Conservation (phyloP, 2,888 invertebrate genomes). For the Prosapia bicincta region DNA sequence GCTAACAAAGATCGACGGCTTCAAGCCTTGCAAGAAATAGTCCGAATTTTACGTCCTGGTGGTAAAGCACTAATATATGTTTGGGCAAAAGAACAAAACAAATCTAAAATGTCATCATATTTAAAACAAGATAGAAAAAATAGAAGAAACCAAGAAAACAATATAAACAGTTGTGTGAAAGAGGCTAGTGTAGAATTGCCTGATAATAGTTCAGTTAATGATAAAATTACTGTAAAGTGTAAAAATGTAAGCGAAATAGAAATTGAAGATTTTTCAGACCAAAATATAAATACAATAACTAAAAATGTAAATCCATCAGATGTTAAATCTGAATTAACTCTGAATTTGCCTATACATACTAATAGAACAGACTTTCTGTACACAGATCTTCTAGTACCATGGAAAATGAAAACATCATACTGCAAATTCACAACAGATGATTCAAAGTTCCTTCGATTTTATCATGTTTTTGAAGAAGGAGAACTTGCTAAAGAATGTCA, state of each 20-base stretch:
- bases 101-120: constrained; percentile 65
- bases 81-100: constrained; percentile 90
- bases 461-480: constrained; percentile 87
- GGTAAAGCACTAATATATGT: constrained; percentile 88
- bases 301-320: neutral
- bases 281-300: neutral
- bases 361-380: constrained; percentile 88
- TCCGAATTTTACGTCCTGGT: constrained; percentile 64
- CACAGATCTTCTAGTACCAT: constrained; percentile 92
- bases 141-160: constrained; percentile 44
- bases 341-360: constrained; percentile 72
- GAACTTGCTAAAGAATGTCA: constrained; percentile 70
- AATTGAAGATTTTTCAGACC: neutral
- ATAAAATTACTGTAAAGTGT: neutral
- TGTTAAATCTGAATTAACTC: neutral
- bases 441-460: constrained; percentile 73
- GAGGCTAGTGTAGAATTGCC: constrained; percentile 4
- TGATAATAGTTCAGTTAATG: neutral
- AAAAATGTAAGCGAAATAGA: neutral
- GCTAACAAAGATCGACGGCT: constrained; percentile 73
- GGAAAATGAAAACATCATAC: constrained; percentile 67
- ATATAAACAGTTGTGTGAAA: constrained; percentile 44
- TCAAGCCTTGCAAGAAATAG: constrained; percentile 71
- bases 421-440: constrained; percentile 42
- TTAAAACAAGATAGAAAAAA: constrained; percentile 54